phyloP scores from a whole-genome alignment of 2,797 vertebrate species.

The Furcifer pardalis region DNA sequence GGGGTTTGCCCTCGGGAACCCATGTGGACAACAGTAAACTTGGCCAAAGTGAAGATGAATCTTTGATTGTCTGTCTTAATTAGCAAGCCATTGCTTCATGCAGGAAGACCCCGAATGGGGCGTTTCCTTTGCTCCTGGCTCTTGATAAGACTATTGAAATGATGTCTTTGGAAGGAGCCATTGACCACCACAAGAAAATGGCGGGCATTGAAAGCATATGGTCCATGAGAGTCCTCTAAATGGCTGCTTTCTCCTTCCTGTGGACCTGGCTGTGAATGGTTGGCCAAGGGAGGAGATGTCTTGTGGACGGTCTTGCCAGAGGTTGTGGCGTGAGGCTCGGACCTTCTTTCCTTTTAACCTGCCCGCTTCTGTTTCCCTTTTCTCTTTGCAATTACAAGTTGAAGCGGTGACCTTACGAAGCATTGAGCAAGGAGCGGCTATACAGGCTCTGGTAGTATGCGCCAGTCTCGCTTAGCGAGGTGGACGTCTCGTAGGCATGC shows the following conservation, averaged over 20 bases:
- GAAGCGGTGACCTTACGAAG: constrained; percentile 76
- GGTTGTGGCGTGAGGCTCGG: not conserved
- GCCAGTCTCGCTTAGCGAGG: constrained; percentile 77
- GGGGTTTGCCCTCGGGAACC: not conserved
- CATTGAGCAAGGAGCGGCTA: constrained; percentile 86
- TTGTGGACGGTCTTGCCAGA: not conserved
- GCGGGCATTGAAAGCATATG: not conserved
- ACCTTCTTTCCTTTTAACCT: not conserved
- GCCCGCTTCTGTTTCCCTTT: not conserved
- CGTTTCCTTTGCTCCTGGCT: not conserved
- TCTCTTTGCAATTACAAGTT: not conserved
- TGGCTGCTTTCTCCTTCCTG: not conserved
- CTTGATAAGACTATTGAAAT: not conserved
- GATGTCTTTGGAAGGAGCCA: not conserved
- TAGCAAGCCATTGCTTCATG: not conserved
- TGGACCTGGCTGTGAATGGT: not conserved
- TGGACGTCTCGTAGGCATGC: constrained; percentile 80
- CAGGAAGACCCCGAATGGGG: not conserved
- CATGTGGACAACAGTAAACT: not conserved
- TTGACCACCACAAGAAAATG: not conserved
- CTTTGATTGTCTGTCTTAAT: not conserved
- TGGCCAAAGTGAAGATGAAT: not conserved
- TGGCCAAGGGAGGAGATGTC: not conserved
- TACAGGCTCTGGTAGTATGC: constrained; percentile 87
- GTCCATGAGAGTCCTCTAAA: not conserved